These are phyloP conservation scores for Sinocyclocheilus anshuiensis DNA, from an alignment of 2,113 vertebrate species.

Conservation along the genomic window DNA sequence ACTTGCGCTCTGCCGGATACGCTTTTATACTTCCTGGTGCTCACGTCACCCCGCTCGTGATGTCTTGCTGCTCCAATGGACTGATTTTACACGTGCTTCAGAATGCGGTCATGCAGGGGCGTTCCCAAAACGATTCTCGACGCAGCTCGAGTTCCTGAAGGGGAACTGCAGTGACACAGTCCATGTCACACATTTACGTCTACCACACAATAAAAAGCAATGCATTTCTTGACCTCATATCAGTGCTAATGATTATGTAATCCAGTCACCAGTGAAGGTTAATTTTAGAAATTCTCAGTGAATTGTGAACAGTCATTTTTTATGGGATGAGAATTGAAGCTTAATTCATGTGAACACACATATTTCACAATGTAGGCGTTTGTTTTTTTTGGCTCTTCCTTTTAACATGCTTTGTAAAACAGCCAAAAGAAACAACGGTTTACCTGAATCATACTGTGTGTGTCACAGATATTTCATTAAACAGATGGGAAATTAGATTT, in stretches of 20 bases:
- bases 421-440: slow-evolving; percentile 29
- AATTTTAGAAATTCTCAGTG: neutral
- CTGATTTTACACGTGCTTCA: too few relatives aligned
- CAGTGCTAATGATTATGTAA: neutral
- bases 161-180: neutral
- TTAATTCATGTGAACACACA: slow-evolving; percentile 1
- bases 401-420: slow-evolving; percentile 30
- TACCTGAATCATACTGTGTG: neutral
- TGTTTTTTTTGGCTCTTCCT: slow-evolving; percentile 47
- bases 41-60: too few relatives aligned
- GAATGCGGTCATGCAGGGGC: too few relatives aligned
- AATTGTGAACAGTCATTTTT: slow-evolving; percentile 32
- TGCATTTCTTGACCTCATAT: slow-evolving; percentile 6
- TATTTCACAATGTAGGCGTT: slow-evolving; percentile 41
- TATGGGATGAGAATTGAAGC: slow-evolving; percentile 33
- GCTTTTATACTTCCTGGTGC: too few relatives aligned
- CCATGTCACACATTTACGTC: neutral
- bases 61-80: too few relatives aligned
- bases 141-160: too few relatives aligned
- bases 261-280: neutral
- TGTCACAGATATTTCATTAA: slow-evolving; percentile 12
- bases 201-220: slow-evolving; percentile 1
- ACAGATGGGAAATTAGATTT: slow-evolving; percentile 1
- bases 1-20: too few relatives aligned
- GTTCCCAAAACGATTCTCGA: too few relatives aligned